These are phyloP conservation scores for Lochmaea capreae DNA, from an alignment of 2,888 invertebrate species.

Conservation along the genomic window DNA sequence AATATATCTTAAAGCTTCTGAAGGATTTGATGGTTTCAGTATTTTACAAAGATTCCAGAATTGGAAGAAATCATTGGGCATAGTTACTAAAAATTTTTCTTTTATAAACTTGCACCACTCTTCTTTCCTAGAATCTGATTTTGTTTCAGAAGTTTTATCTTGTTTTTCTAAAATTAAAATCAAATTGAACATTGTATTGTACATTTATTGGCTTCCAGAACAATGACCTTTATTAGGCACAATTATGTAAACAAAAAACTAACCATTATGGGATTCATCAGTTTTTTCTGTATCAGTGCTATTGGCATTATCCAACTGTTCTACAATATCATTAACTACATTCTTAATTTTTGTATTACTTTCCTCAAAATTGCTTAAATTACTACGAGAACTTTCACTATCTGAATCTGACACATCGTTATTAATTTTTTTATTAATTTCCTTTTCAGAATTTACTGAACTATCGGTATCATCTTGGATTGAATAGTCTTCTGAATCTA, in stretches of 20 bases:
- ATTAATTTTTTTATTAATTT: slow-evolving; percentile 25
- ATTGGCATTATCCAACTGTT: neutral
- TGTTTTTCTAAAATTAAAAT: neutral
- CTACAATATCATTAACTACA: neutral
- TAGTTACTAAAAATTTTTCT: slow-evolving; percentile 82
- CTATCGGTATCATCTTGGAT: slow-evolving; percentile 13
- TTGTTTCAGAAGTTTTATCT: neutral
- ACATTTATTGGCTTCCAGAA: neutral
- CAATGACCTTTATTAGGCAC: no score
- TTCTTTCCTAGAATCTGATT: slow-evolving; percentile 8
- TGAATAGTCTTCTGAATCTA: slow-evolving; percentile 26
- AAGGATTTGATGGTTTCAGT: slow-evolving; percentile 69
- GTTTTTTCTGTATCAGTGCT: neutral
- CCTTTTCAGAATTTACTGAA: slow-evolving; percentile 10
- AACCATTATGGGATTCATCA: neutral
- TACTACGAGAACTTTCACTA: slow-evolving; percentile 28
- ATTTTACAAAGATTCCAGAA: slow-evolving; percentile 83
- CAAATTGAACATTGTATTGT: neutral
- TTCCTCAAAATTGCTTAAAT: slow-evolving; percentile 32
- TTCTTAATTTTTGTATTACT: slow-evolving; percentile 25
- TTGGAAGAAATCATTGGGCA: slow-evolving; percentile 91
- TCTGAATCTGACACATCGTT: slow-evolving; percentile 51
- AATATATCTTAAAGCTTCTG: slow-evolving; percentile 73
- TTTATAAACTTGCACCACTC: slow-evolving; percentile 68
- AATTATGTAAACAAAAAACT: neutral